These are phyloP conservation scores for Phania funesta DNA, from an alignment of 2,888 invertebrate genomes.

Conservation along the genomic window DNA sequence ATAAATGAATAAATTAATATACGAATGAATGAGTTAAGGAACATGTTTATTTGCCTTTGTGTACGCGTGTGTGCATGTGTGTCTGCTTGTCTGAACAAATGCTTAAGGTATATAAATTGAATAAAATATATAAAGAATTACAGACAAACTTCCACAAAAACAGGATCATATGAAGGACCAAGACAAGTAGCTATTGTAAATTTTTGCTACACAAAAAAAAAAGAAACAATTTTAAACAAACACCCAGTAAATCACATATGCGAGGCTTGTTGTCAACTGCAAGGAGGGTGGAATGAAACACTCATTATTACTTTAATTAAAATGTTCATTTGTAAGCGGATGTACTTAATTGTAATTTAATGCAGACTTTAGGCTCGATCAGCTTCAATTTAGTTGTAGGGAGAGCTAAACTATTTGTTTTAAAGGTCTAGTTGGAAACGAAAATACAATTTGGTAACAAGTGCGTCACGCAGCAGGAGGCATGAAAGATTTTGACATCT, in stretches of 20 bases:
- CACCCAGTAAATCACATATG: constrained; percentile 42
- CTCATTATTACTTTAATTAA: constrained; percentile 19
- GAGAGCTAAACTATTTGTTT: too few species aligned
- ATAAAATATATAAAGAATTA: constrained; percentile 39
- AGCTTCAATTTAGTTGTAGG: background rate
- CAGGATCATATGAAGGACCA: constrained; percentile 30
- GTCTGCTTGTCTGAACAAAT: constrained; percentile 2
- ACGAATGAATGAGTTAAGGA: constrained; percentile 20
- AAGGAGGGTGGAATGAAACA: background rate
- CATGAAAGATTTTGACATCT: too few species aligned
- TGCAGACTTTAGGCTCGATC: background rate
- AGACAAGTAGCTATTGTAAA: constrained; percentile 18
- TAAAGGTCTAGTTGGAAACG: too few species aligned
- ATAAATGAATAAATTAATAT: constrained; percentile 44
- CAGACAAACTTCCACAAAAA: constrained; percentile 6
- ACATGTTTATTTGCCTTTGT: too few species aligned
- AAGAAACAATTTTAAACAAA: too few species aligned
- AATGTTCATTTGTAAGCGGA: background rate
- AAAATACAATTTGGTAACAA: too few species aligned
- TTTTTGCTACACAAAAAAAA: background rate
- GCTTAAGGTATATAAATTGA: constrained; percentile 44
- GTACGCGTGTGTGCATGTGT: too few species aligned
- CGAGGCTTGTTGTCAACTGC: background rate
- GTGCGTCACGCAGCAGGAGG: too few species aligned
- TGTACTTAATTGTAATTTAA: background rate